Base-by-base conservation (phyloP, 1,140 invertebrate genomes). In the Heterodera schachtii region DNA sequence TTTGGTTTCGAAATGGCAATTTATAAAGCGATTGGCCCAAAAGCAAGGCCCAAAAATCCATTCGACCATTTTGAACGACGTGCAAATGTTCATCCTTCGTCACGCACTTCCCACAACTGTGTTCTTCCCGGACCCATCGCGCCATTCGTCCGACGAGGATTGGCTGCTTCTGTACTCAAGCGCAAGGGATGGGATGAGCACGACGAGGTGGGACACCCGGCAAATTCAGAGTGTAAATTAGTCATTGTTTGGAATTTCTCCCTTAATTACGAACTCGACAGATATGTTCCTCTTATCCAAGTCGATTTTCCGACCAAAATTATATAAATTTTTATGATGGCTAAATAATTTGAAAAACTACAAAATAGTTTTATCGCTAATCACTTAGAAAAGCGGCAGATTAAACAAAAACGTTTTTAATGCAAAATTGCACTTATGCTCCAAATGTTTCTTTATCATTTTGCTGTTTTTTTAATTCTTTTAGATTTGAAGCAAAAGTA, bases 61-160 rank as follows among this genome's bases (percentile, higher is more conserved):
- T 75, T 84, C 84, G 16, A 69, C 44, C 21, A 78, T 84, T 66
- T 52, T 84, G 43, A 78, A 83, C 8, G 73, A 64, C 43, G n/a
- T 75, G n/a, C 84, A 84, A 79, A 75, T 84, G 69, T 78, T 86
- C 16, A 43, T 84, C 66, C 69, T 84, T 11, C 84, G 84, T 19
- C 41, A 70, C 31, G 64, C 52, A 8, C 74, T 84, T 4, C 77
- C 78, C 44, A 60, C 47, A 47, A 86, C 60, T 3, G 44, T 84
- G n/a, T 84, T 78, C 44, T 84, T 86, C 44, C 80, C 80, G 11
- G 82, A 19, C 78, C 31, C 16, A n/a, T 49, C 43, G 31, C 70
- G 13, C 21, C 49, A 41, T 46, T 4, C 69, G 52, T 41, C 44
- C 7, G 44, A 41, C 0, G 70, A 81, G 21, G 80, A 80, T 70